Evolutionary conservation across 2,797 vertebrate genomes (phyloP), one percentile per base, ranked within the genome.

Genomic region (Zenarchopterus dispar): DNA sequence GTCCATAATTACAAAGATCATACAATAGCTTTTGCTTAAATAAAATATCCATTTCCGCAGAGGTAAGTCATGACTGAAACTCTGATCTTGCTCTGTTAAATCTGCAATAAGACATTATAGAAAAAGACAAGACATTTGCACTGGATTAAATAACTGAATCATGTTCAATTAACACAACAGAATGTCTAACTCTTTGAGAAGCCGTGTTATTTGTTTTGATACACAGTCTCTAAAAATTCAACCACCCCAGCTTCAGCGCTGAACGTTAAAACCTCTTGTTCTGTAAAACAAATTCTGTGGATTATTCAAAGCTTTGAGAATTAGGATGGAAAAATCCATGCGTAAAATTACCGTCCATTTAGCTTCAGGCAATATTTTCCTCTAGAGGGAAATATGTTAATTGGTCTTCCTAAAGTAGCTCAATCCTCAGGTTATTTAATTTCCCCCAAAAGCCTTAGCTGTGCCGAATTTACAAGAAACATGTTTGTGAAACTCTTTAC

Each of bases 381-480:
- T 90, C 87, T 71, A 70, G 90, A 90, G 84, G 84, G 81, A 92
- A 89, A 91, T 92, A 93, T 93, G 91, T 91, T 93, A 94, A 93
- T 93, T 92, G 87, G 76, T 65, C 86, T 88, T 90, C 81, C 72
- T 78, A 90, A 91, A 93, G 91, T 91, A 91, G 90, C 86, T 87
- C 89, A 91, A 88, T 89, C 87, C 85, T 84, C 78, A 84, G 82
- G 89, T 92, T 92, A 90, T 93, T 92, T 93, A 84, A 93, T 93
- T 93, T 93, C 86, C 87, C 87, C 90, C 82, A 82, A 89, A 91
- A 91, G 90, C 85, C 62, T 86, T 68, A 87, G 85, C 85, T 81
- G 70, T 84, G 85, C 76, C 77, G 80, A 85, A 89, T 85, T 89
- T 84, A 83, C 73, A 81, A 67, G 66, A 70, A 78, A 58, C 59